phyloP scores from a whole-genome alignment of 1,140 invertebrate genomes.

The Drosophila sturtevanti region DNA sequence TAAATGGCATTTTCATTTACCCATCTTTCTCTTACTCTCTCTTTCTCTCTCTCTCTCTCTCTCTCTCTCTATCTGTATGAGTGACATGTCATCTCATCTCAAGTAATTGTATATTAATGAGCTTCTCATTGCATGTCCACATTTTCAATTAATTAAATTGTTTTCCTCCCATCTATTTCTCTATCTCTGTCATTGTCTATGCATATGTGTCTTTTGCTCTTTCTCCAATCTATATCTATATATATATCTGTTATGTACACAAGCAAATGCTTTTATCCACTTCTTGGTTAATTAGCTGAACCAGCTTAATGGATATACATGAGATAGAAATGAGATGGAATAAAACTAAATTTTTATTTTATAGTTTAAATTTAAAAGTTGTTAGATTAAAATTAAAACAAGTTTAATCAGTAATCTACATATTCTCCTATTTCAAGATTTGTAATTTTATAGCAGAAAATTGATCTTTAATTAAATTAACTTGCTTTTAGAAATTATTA shows the following conservation, averaged over 20 bases:
- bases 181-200: neutral
- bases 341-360: neutral
- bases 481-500: no score
- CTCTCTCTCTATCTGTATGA: neutral
- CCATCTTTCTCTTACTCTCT: neutral
- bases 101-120: conserved; percentile 24
- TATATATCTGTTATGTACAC: neutral
- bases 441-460: no score
- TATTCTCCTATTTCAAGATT: no score
- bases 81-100: conserved; percentile 5
- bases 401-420: no score
- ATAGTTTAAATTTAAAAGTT: neutral
- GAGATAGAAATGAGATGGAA: conserved; percentile 13
- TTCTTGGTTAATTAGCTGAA: conserved; percentile 22
- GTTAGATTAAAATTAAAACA: no score
- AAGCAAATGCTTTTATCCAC: conserved; percentile 14
- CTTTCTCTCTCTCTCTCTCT: neutral
- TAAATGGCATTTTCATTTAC: neutral
- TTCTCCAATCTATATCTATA: no score
- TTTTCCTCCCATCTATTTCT: neutral
- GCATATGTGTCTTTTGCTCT: neutral
- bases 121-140: conserved; percentile 6
- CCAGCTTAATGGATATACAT: conserved; percentile 27
- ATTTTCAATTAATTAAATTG: conserved; percentile 31
- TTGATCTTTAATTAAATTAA: no score